A percentile compares a stretch with the other conserved stretches of the same genome.
These are phyloP conservation scores for Galeopterus variegatus DNA, from an alignment of 2,113 vertebrate species.

Conservation along the genomic window DNA sequence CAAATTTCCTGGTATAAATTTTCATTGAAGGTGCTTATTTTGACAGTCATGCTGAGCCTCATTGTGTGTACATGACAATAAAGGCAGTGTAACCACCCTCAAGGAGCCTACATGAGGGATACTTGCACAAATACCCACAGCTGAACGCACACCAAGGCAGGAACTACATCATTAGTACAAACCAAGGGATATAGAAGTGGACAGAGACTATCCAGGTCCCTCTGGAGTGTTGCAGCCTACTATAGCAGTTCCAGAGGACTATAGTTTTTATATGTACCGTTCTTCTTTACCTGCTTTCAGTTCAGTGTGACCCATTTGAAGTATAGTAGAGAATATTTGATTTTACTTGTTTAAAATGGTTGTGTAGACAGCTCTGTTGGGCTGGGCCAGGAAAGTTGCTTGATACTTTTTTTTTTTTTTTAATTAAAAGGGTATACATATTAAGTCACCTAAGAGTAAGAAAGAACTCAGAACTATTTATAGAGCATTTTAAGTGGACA, in stretches of 20 bases:
- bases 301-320: not conserved
- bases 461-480: not conserved
- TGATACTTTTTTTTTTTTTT: not conserved
- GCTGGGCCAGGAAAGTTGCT: not conserved
- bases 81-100: not conserved
- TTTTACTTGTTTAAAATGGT: not conserved
- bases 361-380: not conserved
- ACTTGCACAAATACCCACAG: no score
- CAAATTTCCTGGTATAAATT: not conserved
- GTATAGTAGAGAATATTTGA: not conserved
- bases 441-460: not conserved
- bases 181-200: not conserved
- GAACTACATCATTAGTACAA: not conserved
- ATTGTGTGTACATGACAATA: fast-evolving
- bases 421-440: not conserved
- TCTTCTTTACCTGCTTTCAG: not conserved
- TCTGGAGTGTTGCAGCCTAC: not conserved
- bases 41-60: not conserved
- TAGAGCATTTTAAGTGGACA: not conserved
- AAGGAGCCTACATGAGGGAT: not conserved
- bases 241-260: fast-evolving
- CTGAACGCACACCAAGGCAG: not conserved
- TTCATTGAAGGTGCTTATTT: not conserved
- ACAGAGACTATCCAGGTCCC: not conserved
- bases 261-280: fast-evolving